Conservation (phyloP, 2,797 vertebrate genomes). For the Pseudomugil tenellus region DNA sequence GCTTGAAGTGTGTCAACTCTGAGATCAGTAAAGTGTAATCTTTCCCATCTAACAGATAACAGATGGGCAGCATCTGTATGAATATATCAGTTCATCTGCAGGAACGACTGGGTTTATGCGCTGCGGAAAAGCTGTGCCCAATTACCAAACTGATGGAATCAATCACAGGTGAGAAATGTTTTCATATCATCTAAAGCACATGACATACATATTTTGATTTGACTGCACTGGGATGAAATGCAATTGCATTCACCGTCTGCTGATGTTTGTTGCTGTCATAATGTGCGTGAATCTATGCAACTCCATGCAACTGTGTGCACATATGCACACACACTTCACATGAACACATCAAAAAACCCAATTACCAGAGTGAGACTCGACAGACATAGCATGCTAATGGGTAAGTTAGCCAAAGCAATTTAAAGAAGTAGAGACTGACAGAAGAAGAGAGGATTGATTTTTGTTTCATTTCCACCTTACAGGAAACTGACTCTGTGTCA, state of each 20-base stretch:
- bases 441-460: conserved; percentile 72
- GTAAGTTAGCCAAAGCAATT: conserved; percentile 67
- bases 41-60: conserved; percentile 26
- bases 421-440: conserved; percentile 72
- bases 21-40: conserved; percentile 21
- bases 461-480: conserved; percentile 69
- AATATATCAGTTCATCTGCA: conserved; percentile 45
- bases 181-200: conserved; percentile 50
- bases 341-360: conserved; percentile 54
- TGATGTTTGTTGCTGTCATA: conserved; percentile 30
- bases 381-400: conserved; percentile 63
- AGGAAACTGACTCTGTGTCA: conserved; percentile 57
- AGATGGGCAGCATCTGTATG: conserved; percentile 57
- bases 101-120: conserved; percentile 23
- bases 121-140: conserved; percentile 45
- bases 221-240: conserved; percentile 44
- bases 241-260: conserved; percentile 59
- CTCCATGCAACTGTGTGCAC: conserved; percentile 5
- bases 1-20: conserved; percentile 4
- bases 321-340: conserved; percentile 41
- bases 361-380: conserved; percentile 60
- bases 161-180: conserved; percentile 58
- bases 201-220: conserved; percentile 48
- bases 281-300: not conserved
- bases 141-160: conserved; percentile 56